Conservation (phyloP, 2,113 vertebrate species). For the Lipotes vexillifer region DNA sequence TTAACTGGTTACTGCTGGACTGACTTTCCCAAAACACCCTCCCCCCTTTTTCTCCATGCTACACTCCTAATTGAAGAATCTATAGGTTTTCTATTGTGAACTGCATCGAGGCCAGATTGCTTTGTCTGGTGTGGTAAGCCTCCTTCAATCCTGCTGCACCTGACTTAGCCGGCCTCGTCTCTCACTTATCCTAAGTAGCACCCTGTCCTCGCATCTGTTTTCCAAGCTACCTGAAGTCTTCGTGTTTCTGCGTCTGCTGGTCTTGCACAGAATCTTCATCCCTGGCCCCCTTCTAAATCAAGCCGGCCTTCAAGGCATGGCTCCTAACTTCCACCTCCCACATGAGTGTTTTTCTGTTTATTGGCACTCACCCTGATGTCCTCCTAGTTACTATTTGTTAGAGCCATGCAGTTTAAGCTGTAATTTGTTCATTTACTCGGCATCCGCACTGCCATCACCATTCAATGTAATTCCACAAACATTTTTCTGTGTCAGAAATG, state of each 20-base stretch:
- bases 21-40: neutral
- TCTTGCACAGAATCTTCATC: neutral
- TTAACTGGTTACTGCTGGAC: neutral
- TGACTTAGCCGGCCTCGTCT: neutral
- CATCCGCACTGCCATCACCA: neutral
- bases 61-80: neutral
- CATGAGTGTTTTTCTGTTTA: neutral
- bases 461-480: neutral
- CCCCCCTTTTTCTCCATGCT: neutral
- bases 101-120: neutral
- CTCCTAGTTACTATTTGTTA: neutral
- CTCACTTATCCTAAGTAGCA: neutral
- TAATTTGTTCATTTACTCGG: neutral
- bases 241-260: neutral
- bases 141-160: neutral
- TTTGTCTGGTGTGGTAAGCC: neutral
- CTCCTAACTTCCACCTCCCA: neutral
- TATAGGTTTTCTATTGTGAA: neutral
- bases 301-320: neutral
- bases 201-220: neutral
- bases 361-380: neutral
- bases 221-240: neutral
- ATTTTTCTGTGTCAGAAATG: neutral
- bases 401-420: neutral
- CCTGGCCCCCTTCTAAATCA: neutral